Evolutionary conservation across 1,140 invertebrate species (phyloP), one percentile per base, ranked within the genome.

Genomic region (Aethina tumida): DNA sequence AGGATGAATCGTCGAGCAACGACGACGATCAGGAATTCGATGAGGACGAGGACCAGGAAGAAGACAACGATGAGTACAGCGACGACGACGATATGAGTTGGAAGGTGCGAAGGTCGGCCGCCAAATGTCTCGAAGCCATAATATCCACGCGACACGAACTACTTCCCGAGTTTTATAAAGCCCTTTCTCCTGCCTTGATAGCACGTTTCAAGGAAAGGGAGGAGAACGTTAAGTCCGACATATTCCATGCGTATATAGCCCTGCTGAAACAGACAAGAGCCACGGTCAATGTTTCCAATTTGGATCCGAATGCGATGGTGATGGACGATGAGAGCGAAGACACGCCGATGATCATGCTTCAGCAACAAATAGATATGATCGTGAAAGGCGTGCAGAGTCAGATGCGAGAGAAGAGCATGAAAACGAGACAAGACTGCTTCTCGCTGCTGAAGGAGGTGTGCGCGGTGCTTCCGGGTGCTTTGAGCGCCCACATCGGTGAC

Each of bases 61-160:
- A 80, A 25, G 77, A 84, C 37, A 91, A 93, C 46, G 89, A 93
- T 52, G 89, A 93, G 52, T 98, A 97, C 59, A 96, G 91, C 21
- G 94, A 98, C 64, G 94, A 97, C 66, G 97, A 99, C 62, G 97
- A 99, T 61, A 94, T 99, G 84, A 95, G 90, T 39, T 99, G 97
- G 96, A 99, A 99, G 70, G 84, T 79, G 5, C 70, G 97, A 30
- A 73, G 96, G 27, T 85, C 94, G 3, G 88, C 95, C 19, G 95
- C 96, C 0, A 99, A 99, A 66, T 97, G 95, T 60, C 66, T 99
- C 4, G 93, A 98, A 65, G 89, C 93, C 5, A 77, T 98, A 12
- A 90, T 99, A 41, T 74, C 82, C 0, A 96, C 90, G 0, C 73
- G 93, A 39, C 82, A 91, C 46, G 93, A 98, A 59, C 73, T 95